These are phyloP conservation scores for Lathamus discolor DNA, from an alignment of 2,113 vertebrate genomes.

Conservation along the genomic window DNA sequence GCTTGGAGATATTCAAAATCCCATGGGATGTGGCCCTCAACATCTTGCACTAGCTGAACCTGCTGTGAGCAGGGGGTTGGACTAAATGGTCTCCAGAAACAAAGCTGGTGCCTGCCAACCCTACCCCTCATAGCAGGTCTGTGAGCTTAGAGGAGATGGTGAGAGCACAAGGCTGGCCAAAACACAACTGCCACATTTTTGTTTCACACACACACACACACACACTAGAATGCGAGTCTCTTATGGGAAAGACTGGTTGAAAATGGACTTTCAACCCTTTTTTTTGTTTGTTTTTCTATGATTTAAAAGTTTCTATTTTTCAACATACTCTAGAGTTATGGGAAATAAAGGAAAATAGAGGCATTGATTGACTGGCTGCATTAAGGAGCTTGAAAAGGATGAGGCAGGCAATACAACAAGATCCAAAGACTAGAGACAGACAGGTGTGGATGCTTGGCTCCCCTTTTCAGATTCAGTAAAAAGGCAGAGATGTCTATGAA, in stretches of 20 bases:
- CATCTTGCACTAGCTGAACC: neutral
- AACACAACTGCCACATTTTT: neutral
- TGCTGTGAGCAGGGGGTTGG: neutral
- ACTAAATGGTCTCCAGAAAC: neutral
- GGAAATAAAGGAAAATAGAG: neutral
- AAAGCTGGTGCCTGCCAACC: neutral
- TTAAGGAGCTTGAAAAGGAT: neutral
- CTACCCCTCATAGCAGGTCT: neutral
- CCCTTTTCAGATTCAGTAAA: neutral
- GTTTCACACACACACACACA: neutral
- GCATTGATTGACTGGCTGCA: neutral
- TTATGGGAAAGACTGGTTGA: neutral
- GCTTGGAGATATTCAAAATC: neutral
- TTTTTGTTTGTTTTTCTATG: neutral
- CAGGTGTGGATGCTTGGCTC: neutral
- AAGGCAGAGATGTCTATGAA: neutral
- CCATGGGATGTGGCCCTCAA: neutral
- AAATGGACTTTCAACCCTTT: neutral
- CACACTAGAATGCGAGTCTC: fast-evolving
- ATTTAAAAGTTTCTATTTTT: neutral
- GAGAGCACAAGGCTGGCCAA: neutral
- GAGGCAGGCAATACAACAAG: neutral
- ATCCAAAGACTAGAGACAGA: neutral
- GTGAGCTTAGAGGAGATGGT: neutral
- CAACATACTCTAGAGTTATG: neutral